Base-by-base conservation (phyloP, 2,888 invertebrate genomes). In the Syrista parreyssii region DNA sequence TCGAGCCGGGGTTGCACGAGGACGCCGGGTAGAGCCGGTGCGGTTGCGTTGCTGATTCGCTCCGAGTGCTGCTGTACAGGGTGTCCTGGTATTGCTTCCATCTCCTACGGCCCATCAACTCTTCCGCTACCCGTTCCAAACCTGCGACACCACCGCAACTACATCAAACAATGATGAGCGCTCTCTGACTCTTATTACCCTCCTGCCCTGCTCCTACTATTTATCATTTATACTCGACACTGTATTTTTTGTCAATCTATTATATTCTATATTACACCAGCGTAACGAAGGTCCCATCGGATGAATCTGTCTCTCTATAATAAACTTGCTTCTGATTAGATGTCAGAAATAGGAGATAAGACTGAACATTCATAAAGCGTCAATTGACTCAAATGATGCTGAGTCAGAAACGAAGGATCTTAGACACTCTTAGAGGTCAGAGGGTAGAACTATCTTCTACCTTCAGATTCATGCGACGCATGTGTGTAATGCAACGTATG, bases 81-180 rank as follows among this genome's bases (percentile, higher is more conserved):
- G 92, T 92, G 94, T 97, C 96, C 95, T 97, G 97, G 93, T 96
- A 97, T 94, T 96, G 95, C 95, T 96, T 96, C 97, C 97, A 97
- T 97, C 96, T 97, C 96, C 97, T 96, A 94, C 96, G 96, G 94
- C 97, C 97, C 97, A 97, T 97, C 95, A 97, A 96, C 96, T 97
- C 97, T 94, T 97, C 97, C 94, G 97, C 97, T 94, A 97, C 96
- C 94, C 97, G 96, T 96, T 97, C 97, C 96, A 97, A 95, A 95
- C 97, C 97, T 97, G 93, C 78, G 91, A 94, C 89, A 89, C 84
- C 85, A 89, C 84, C 88, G 83, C 82, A 86, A 89, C 89, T 90
- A 88, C 86, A 87, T 89, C 88, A 90, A 89, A 90, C 87, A 87
- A 88, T 88, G 88, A 88, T 84, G 86, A 86, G 84, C 85, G 81